A percentile compares a stretch with the other conserved stretches of the same genome.
Conservation (phyloP, 2,888 invertebrate species). For the Invenusta paracnida region DNA sequence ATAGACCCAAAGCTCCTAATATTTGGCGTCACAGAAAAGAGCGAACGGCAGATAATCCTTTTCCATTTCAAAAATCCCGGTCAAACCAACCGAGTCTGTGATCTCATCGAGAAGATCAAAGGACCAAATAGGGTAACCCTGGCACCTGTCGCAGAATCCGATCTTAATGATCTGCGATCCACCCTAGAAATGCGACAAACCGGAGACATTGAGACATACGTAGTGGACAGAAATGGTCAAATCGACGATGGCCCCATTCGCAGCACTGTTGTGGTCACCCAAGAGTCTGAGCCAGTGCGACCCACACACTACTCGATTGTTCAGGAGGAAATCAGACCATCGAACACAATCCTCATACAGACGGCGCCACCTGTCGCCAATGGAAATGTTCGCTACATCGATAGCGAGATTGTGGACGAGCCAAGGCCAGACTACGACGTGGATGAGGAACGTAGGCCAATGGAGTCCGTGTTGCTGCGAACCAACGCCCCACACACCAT, state of each 20-base stretch:
- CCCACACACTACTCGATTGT: not conserved
- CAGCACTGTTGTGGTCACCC: not conserved
- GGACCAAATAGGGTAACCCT: not conserved
- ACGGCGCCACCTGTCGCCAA: not conserved
- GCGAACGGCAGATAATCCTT: not conserved
- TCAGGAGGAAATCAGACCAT: not conserved
- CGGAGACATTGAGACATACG: not conserved
- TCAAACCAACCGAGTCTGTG: conserved; percentile 23
- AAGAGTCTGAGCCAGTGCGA: not conserved
- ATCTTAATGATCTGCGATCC: not conserved
- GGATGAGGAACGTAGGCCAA: not conserved
- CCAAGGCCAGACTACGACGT: conserved; percentile 1
- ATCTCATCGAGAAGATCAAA: conserved; percentile 32
- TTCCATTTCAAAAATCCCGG: not conserved
- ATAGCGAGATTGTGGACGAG: not conserved
- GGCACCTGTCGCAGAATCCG: not conserved
- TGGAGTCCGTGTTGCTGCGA: not conserved
- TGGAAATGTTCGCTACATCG: not conserved
- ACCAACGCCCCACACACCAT: not conserved
- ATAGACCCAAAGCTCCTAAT: not conserved
- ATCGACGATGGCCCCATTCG: not conserved
- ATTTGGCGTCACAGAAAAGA: not conserved
- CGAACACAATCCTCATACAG: not conserved
- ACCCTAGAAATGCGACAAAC: conserved; percentile 10
- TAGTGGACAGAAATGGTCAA: not conserved